Evolutionary conservation across 2,113 vertebrate species (phyloP).

Genomic region (Montifringilla adamsi): DNA sequence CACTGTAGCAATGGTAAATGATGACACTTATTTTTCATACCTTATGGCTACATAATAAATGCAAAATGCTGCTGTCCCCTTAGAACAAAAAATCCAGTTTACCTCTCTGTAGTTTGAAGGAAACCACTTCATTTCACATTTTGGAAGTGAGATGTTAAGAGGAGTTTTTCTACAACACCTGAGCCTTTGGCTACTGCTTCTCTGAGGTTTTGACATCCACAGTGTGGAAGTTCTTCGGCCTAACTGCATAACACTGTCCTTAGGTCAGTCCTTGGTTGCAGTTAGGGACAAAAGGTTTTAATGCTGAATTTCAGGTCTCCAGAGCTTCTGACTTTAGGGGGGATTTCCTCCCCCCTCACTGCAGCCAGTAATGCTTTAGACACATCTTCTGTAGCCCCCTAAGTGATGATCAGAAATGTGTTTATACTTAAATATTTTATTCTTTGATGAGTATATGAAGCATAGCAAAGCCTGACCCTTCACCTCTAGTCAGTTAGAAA

Average conservation of each 20-base stretch:
- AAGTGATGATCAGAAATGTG: not conserved
- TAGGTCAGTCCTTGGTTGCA: not conserved
- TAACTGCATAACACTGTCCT: not conserved
- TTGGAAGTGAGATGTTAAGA: not conserved
- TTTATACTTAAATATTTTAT: not conserved
- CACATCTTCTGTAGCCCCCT: not conserved
- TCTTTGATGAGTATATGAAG: not conserved
- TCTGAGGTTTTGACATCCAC: not conserved
- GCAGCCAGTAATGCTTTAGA: not conserved
- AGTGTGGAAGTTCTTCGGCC: not conserved
- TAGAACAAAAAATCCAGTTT: not conserved
- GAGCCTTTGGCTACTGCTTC: not conserved
- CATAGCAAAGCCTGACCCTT: not conserved
- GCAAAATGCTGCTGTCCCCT: not conserved
- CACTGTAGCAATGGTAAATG: not conserved
- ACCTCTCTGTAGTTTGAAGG: not conserved
- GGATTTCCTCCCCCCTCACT: not conserved
- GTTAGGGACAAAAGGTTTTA: not conserved
- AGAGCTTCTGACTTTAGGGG: not conserved
- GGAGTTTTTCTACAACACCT: not conserved
- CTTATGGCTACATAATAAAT: not conserved
- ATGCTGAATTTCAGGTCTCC: not conserved
- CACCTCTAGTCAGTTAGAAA: not conserved
- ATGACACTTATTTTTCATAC: not conserved
- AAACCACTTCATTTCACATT: not conserved